Percentiles rank a stretch among this genome's conserved stretches.
These are phyloP conservation scores for Crenuchus spilurus DNA, from an alignment of 2,797 vertebrate species.

Conservation along the genomic window DNA sequence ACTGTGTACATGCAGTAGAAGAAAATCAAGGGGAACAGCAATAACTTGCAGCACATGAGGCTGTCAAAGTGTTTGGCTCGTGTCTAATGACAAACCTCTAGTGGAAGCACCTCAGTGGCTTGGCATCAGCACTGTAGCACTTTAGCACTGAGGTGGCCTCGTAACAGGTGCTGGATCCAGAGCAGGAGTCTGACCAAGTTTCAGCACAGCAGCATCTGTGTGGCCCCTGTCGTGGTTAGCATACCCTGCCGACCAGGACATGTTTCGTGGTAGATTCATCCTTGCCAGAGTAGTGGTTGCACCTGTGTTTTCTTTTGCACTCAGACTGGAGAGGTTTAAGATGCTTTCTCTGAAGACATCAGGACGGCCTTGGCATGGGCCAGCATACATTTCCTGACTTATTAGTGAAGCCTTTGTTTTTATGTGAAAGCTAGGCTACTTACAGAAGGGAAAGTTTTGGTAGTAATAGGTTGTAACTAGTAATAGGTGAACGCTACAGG, in stretches of 20 bases:
- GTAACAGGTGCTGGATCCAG: slow-evolving; percentile 32
- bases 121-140: neutral
- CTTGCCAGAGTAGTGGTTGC: slow-evolving; percentile 14
- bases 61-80: neutral
- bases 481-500: neutral
- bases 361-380: neutral
- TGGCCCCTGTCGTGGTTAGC: neutral
- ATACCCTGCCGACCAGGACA: slow-evolving; percentile 11
- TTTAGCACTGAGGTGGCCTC: neutral
- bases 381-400: neutral
- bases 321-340: neutral
- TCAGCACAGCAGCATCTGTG: neutral
- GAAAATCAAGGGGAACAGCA: neutral
- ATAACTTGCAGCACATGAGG: neutral
- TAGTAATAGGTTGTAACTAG: too few relatives aligned
- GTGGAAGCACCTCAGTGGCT: neutral
- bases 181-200: slow-evolving; percentile 8
- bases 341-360: neutral
- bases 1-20: neutral
- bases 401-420: neutral
- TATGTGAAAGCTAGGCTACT: neutral
- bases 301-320: slow-evolving; percentile 49
- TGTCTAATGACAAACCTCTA: neutral
- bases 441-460: too few relatives aligned
- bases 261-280: slow-evolving; percentile 23